phyloP scores from a whole-genome alignment of 92 coral and sea anemone species.

The Nematostella vectensis region DNA sequence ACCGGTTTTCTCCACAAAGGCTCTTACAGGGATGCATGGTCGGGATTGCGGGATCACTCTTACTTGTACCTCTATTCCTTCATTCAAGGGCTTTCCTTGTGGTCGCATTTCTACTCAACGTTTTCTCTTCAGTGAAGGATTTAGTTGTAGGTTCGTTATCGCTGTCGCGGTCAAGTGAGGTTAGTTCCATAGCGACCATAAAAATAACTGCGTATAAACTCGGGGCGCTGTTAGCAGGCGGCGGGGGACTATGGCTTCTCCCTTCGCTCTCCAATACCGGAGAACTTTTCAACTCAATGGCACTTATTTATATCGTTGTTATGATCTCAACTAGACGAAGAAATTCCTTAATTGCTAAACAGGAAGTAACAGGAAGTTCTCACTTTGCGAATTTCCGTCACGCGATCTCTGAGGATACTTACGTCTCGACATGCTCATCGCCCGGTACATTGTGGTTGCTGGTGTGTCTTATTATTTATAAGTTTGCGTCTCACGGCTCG shows the following conservation, averaged over 20 bases:
- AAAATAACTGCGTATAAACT: constrained; percentile 76
- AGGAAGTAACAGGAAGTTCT: constrained; percentile 10
- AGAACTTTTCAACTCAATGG: constrained; percentile 26
- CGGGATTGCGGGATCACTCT: constrained; percentile 49
- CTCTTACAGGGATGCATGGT: constrained; percentile 49
- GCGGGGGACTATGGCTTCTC: constrained; percentile 52
- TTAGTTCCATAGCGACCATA: constrained; percentile 46
- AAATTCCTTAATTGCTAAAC: background rate
- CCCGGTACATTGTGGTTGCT: constrained; percentile 78
- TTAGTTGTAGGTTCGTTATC: constrained; percentile 56
- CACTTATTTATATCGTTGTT: constrained; percentile 26
- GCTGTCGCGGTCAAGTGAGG: constrained; percentile 18
- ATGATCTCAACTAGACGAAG: background rate
- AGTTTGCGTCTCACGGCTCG: constrained; percentile 85
- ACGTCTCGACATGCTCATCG: too few relatives aligned
- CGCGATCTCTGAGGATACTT: too few relatives aligned
- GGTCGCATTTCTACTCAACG: constrained; percentile 29
- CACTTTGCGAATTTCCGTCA: too few relatives aligned
- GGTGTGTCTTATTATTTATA: constrained; percentile 58
- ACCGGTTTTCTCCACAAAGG: constrained; percentile 34
- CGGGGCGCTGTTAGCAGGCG: constrained; percentile 78
- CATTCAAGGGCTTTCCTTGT: constrained; percentile 10
- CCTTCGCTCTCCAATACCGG: constrained; percentile 31
- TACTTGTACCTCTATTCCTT: constrained; percentile 20
- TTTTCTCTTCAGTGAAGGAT: constrained; percentile 73